A percentile compares a stretch with the other conserved stretches of the same genome.
phyloP scores from a whole-genome alignment of 2,797 vertebrate genomes.

The Lepilemur septentrionalis region DNA sequence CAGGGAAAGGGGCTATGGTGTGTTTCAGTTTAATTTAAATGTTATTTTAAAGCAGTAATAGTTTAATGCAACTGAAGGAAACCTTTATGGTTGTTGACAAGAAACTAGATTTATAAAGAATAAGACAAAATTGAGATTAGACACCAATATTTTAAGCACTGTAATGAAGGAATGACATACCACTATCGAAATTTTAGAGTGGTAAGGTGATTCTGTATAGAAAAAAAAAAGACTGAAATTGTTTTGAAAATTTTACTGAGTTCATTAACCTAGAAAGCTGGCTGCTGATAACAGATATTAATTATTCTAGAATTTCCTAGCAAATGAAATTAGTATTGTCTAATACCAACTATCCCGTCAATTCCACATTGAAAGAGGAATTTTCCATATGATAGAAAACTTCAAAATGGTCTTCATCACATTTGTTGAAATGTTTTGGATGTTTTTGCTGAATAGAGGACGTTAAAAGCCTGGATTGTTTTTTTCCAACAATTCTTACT shows the following conservation, averaged over 20 bases:
- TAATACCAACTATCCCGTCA: background rate
- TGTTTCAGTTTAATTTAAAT: constrained; percentile 16
- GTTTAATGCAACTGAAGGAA: constrained; percentile 26
- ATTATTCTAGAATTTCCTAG: constrained; percentile 62
- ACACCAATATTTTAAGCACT: constrained; percentile 24
- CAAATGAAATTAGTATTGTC: background rate
- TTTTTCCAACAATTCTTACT: constrained; percentile 68
- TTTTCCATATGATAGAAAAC: constrained; percentile 72
- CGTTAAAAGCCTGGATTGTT: constrained; percentile 68
- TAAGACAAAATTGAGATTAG: constrained; percentile 2
- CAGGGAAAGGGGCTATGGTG: background rate
- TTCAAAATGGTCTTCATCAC: constrained; percentile 65
- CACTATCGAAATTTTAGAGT: background rate
- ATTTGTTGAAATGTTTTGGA: constrained; percentile 60
- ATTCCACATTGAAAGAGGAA: constrained; percentile 59
- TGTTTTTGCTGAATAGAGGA: constrained; percentile 57
- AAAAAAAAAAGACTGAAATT: constrained; percentile 29
- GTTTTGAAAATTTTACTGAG: constrained; percentile 50
- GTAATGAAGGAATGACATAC: background rate
- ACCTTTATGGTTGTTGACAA: constrained; percentile 50
- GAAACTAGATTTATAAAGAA: constrained; percentile 33
- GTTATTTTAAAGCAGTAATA: background rate
- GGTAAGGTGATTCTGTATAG: background rate
- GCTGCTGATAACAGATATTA: constrained; percentile 48
- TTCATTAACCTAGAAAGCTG: constrained; percentile 55